Base-by-base conservation (phyloP, 1,140 invertebrate genomes). In the Drosophila kurseongensis region DNA sequence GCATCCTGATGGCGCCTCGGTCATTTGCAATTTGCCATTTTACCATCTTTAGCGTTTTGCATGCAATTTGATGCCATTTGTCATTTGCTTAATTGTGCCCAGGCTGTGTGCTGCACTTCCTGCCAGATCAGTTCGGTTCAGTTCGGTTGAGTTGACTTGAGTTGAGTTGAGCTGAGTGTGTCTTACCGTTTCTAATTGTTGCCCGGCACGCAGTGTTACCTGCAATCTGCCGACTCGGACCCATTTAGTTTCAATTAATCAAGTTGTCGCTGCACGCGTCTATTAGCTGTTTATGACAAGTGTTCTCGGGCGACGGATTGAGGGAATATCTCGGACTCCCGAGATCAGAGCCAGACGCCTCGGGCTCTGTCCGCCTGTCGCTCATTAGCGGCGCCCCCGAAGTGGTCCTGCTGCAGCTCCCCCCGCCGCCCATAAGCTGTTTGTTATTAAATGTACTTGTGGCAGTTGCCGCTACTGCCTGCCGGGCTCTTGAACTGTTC, bases 41-140 rank as follows among this genome's bases (percentile, higher is more conserved):
- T 14, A 68, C 40, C 57, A 66, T 65, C 4, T 44, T 67, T n/a
- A 71, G 27, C 82, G 78, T 86, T 86, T 89, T 89, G 77, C 80
- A 83, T 88, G 84, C 84, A 89, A 84, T 84, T 89, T 90, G 48
- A 88, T 89, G 79, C 75, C 83, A 88, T 88, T 88, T 89, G 84
- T 88, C 80, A 88, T 88, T 89, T 88, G 84, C 80, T 89, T 90
- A 88, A 88, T 89, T 88, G 84, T 89, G 84, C 74, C 61, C 73
- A 58, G 40, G 73, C 18, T 61, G 35, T 62, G n/a, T 56, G 71
- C 45, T 36, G 59, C 44, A 75, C 60, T 75, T 75, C 72, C 72
- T 52, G 78, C 47, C 65, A 65, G 18, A 63, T 63, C 60, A 42
- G 18, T 45, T 35, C 14, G 18, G 10, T 35, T 32, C n/a, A 29